A percentile compares a stretch with the other conserved stretches of the same genome.
phyloP scores from a whole-genome alignment of 1,140 invertebrate genomes.

The Hormaphis cornu region DNA sequence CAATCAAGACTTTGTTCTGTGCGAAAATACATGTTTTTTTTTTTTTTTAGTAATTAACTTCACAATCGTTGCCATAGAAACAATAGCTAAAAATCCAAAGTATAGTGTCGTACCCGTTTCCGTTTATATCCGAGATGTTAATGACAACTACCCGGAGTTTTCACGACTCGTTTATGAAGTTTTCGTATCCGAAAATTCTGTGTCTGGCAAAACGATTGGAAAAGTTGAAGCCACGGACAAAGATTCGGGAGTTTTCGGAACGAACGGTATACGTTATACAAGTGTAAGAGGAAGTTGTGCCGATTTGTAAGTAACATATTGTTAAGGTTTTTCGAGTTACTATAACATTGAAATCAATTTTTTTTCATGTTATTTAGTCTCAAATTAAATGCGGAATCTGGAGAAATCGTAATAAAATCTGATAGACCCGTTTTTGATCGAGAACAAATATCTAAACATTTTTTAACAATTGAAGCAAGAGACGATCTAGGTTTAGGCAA shows the following conservation, averaged over 20 bases:
- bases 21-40: not conserved
- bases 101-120: conserved; percentile 72
- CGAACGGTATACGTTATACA: conserved; percentile 77
- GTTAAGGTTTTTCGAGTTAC: too few species aligned
- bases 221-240: conserved; percentile 72
- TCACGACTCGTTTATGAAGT: conserved; percentile 64
- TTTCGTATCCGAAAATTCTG: conserved; percentile 71
- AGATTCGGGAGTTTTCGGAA: conserved; percentile 78
- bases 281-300: conserved; percentile 69
- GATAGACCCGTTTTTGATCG: conserved; percentile 71
- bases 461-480: conserved; percentile 81
- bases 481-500: conserved; percentile 80
- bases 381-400: conserved; percentile 63
- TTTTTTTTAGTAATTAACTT: conserved; percentile 63
- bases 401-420: conserved; percentile 70
- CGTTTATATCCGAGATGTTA: conserved; percentile 78
- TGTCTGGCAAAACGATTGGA: conserved; percentile 67
- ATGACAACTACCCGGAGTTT: conserved; percentile 90
- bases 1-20: not conserved
- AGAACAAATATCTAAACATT: conserved; percentile 75
- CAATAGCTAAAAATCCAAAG: conserved; percentile 59
- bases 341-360: not conserved
- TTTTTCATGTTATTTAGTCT: not conserved
- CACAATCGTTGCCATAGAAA: conserved; percentile 74
- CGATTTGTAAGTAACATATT: conserved; percentile 63